Conservation (phyloP, 2,888 invertebrate species). For the Celastrina argiolus region DNA sequence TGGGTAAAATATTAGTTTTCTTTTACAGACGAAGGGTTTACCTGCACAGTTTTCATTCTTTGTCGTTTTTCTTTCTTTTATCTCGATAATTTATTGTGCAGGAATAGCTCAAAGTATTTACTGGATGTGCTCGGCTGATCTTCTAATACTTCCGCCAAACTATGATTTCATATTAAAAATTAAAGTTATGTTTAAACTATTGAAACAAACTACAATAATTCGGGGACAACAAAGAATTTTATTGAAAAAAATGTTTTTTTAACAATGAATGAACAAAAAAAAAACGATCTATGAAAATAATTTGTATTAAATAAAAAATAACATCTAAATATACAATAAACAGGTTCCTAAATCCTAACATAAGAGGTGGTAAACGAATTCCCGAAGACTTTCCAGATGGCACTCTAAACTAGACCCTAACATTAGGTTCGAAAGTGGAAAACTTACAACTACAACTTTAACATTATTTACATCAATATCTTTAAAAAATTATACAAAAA, state of each 20-base stretch:
- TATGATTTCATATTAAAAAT: too few relatives aligned
- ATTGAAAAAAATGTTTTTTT: not conserved
- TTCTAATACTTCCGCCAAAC: too few relatives aligned
- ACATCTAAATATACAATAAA: not conserved
- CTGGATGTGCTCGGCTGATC: not conserved
- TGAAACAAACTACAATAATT: too few relatives aligned
- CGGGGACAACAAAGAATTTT: too few relatives aligned
- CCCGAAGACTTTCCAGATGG: slow-evolving; percentile 27
- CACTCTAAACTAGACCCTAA: slow-evolving; percentile 26
- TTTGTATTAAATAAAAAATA: slow-evolving; percentile 15
- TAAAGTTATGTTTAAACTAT: too few relatives aligned
- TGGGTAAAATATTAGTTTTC: not conserved
- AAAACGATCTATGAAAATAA: not conserved
- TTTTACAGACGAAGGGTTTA: slow-evolving; percentile 5
- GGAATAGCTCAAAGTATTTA: not conserved
- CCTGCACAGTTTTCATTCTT: not conserved
- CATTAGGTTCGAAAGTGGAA: slow-evolving; percentile 13
- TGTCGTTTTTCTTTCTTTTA: not conserved
- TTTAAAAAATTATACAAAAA: not conserved
- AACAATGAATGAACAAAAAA: not conserved
- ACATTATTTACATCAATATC: not conserved
- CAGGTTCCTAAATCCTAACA: slow-evolving; percentile 3
- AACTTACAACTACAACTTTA: not conserved
- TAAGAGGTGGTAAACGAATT: slow-evolving; percentile 25
- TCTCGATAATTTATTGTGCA: not conserved